These are phyloP conservation scores for Hypselothyrea guttata DNA, from an alignment of 2,888 invertebrate genomes.

Conservation along the genomic window DNA sequence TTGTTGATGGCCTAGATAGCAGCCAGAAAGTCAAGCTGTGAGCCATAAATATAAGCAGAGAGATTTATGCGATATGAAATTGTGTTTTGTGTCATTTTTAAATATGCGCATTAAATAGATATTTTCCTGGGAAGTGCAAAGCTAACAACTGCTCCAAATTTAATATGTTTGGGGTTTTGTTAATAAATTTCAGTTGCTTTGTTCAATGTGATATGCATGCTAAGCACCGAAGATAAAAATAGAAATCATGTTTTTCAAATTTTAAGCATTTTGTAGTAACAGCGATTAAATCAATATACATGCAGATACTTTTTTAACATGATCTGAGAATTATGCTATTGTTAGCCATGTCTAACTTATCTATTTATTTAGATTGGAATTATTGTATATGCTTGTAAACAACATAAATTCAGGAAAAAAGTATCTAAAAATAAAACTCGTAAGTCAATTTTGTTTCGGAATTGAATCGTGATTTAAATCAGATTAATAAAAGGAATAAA, in stretches of 20 bases:
- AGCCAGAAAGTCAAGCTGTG: conserved; percentile 4
- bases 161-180: background rate
- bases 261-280: background rate
- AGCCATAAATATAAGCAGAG: conserved; percentile 11
- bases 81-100: background rate
- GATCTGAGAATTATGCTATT: too few relatives aligned
- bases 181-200: background rate
- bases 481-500: too few relatives aligned
- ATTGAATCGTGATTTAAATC: too few relatives aligned
- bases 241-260: too few relatives aligned
- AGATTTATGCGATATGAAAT: background rate
- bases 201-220: background rate
- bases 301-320: too few relatives aligned
- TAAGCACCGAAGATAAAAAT: background rate
- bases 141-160: background rate
- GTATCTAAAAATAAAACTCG: too few relatives aligned
- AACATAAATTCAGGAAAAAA: too few relatives aligned
- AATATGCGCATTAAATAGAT: background rate
- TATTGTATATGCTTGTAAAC: too few relatives aligned
- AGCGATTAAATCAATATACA: too few relatives aligned
- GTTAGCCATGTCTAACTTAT: too few relatives aligned
- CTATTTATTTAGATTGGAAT: too few relatives aligned
- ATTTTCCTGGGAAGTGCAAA: background rate
- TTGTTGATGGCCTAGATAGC: conserved; percentile 1
- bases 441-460: too few relatives aligned